Conservation (phyloP, 2,113 vertebrate genomes). For the Tilapia sparmanii region DNA sequence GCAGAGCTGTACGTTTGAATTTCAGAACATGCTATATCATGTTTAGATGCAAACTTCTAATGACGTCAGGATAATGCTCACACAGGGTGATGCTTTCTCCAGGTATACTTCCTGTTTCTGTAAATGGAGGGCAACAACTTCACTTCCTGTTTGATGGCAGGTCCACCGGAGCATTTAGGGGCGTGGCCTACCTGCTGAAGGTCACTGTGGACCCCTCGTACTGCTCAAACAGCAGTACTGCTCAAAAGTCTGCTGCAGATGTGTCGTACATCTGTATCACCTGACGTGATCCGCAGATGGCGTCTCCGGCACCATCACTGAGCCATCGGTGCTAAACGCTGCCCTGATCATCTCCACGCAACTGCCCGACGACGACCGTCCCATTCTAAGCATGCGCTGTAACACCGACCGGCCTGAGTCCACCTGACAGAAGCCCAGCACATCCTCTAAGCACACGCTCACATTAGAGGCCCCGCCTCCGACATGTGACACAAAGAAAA, state of each 20-base stretch:
- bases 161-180: background rate
- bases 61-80: background rate
- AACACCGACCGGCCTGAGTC: background rate
- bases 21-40: background rate
- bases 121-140: background rate
- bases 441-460: background rate
- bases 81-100: background rate
- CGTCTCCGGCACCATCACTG: background rate
- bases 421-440: background rate
- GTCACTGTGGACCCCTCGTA: background rate
- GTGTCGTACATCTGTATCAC: background rate
- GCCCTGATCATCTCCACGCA: background rate
- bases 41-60: background rate
- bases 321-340: background rate
- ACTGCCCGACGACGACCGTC: rapidly evolving
- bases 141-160: background rate
- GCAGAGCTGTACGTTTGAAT: rapidly evolving
- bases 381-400: background rate
- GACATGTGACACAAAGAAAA: background rate
- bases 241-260: background rate
- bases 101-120: background rate
- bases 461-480: background rate
- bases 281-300: background rate
- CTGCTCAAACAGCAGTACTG: background rate
- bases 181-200: background rate